Base-by-base conservation (phyloP, 2,113 vertebrate species). In the Donacobius atricapilla region DNA sequence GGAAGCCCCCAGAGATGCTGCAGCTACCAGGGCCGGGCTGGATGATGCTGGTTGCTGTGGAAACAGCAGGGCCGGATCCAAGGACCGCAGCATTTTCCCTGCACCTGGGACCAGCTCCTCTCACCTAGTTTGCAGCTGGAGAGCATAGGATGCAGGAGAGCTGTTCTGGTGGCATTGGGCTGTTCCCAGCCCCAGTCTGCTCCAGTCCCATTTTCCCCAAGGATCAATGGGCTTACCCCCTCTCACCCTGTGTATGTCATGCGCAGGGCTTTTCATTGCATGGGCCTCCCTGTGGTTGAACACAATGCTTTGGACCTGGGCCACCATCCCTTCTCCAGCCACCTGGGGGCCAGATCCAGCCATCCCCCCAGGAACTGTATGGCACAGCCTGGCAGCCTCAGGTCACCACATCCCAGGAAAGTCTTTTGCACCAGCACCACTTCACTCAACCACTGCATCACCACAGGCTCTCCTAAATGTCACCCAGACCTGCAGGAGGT, bases 31-130 rank as follows among this genome's bases (percentile, higher is more conserved):
- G 93, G 81, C 91, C 1, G 0, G 82, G 72, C 68, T n/a, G 8
- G 90, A 91, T 94, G 94, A 94, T 82, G 91, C 58, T 69, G 84
- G 96, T 97, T 96, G 76, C 94, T 94, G 90, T 97, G 95, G 96
- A 94, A 97, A 97, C 61, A 0, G 81, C 90, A 90, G 90, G 90
- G 89, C 78, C 8, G 0, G 90, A 96, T 93, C 60, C 78, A 66
- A 85, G 69, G 47, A 78, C 65, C 0, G 0, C 73, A 93, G 70
- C 85, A 51, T 71, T 81, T 33, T 81, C 47, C 78, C 70, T 63
- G 69, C 47, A 63, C 65, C 65, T 10, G 0, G 85, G 35, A 78
- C 78, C 73, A 70, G 42, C 35, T 93, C 33, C 47, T 89, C 82
- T 93, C 5, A 1, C 35, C 60, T 40, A 65, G 37, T 28, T 37